A percentile compares a stretch with the other conserved stretches of the same genome.
Evolutionary conservation across 2,888 invertebrate species (phyloP).

Genomic region (Volucella inflata): DNA sequence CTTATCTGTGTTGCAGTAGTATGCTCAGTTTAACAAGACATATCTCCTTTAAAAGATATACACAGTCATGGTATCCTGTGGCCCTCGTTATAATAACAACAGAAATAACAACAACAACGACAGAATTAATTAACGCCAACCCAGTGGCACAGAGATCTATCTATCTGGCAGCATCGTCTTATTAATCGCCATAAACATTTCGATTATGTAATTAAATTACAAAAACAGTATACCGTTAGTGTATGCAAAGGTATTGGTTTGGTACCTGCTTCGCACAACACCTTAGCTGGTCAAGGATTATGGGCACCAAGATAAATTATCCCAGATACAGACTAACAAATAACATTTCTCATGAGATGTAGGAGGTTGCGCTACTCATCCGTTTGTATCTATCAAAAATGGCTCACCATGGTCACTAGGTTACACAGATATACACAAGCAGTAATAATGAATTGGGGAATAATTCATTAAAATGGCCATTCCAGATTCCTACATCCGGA

Average conservation of each 20-base stretch:
- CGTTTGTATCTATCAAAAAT: too few species aligned
- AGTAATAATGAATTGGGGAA: conserved; percentile 58
- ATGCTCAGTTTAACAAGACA: conserved; percentile 4
- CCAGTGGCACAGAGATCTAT: conserved; percentile 19
- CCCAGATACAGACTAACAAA: conserved; percentile 44
- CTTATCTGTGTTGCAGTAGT: conserved; percentile 35
- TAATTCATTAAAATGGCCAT: conserved; percentile 53
- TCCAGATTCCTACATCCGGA: too few species aligned
- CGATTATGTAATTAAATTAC: conserved; percentile 68
- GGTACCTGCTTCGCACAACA: conserved; percentile 22
- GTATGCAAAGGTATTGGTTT: not conserved
- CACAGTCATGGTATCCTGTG: not conserved
- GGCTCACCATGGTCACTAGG: not conserved
- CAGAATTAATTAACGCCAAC: conserved; percentile 64
- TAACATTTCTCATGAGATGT: conserved; percentile 28
- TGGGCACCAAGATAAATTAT: conserved; percentile 61
- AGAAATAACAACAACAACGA: conserved; percentile 55
- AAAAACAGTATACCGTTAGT: conserved; percentile 20
- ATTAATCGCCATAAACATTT: conserved; percentile 38
- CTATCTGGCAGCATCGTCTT: conserved; percentile 28
- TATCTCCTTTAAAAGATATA: not conserved
- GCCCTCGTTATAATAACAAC: conserved; percentile 2
- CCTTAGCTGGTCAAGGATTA: conserved; percentile 69
- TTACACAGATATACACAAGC: conserved; percentile 10
- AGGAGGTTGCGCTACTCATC: conserved; percentile 9